Base-by-base conservation (phyloP, 2,888 invertebrate genomes). In the Thumatha senex region DNA sequence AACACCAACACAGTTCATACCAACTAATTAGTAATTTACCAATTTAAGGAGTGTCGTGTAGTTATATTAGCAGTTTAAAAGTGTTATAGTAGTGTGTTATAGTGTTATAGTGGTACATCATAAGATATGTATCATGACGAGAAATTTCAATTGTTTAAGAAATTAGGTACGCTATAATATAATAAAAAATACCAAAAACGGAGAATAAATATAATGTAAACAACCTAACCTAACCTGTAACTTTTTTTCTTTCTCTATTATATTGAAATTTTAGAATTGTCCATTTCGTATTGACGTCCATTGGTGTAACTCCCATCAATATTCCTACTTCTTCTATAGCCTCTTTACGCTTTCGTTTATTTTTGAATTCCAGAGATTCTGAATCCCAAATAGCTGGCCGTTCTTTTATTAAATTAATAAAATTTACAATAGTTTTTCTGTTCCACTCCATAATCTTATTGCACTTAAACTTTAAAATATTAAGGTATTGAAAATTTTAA, bases 221-320 rank as follows among this genome's bases (percentile, higher is more conserved):
- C 18, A 4, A 24, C 2, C 5, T 24, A 24, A 24, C 18, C 10
- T 51, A 30, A 51, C 51, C 51, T 51, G 38, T 43, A 7, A 51
- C 46, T 46, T 47, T 51, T 39, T 46, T 38, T 39, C 10, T 51
- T 24, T 51, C 51, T 30, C 51, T 46, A 31, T 46, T 42, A 18
- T 42, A 51, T 43, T 51, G 51, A 29, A 46, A 46, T 33, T 46
- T 42, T 18, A 51, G 35, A 31, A 46, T 47, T 12, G 33, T 43
- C 51, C 51, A 51, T 39, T 51, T 51, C 9, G 51, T 34, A 13
- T 29, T 51, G 14, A 51, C 46, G 39, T 51, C 51, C 18, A 39
- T 51, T 2, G 51, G 46, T 12, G 38, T 10, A 0, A 51, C 42
- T 11, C 51, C 51, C 46, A 51, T 46, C 11, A 51, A 34, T 30